Evolutionary conservation across 2,888 invertebrate genomes (phyloP).

Genomic region (Mycalesis mineus): DNA sequence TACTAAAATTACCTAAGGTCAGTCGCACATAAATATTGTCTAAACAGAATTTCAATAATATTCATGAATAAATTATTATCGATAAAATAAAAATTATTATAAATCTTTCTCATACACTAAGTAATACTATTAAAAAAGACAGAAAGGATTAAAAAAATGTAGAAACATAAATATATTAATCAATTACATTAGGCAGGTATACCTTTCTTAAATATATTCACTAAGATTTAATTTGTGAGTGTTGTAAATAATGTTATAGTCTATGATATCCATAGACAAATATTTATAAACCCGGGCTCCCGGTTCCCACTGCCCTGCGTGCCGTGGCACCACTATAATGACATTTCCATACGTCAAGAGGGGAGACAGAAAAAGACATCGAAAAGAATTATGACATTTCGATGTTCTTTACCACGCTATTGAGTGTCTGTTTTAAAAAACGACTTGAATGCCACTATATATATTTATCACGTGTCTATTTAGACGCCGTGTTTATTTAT

Average conservation of each 20-base stretch:
- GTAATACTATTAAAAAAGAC: too few relatives aligned
- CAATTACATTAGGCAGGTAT: too few relatives aligned
- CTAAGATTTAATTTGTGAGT: too few relatives aligned
- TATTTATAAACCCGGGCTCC: background rate
- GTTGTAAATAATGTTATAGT: background rate
- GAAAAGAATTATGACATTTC: conserved; percentile 53
- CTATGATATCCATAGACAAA: background rate
- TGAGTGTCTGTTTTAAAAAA: conserved; percentile 13
- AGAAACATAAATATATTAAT: too few relatives aligned
- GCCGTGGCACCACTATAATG: conserved; percentile 13
- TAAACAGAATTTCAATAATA: too few relatives aligned
- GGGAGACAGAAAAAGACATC: conserved; percentile 41
- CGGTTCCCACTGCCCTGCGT: conserved; percentile 6
- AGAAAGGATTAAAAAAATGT: too few relatives aligned
- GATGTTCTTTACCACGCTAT: conserved; percentile 45
- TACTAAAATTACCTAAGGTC: too few relatives aligned
- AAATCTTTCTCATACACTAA: too few relatives aligned
- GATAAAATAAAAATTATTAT: too few relatives aligned
- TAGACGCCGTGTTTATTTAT: background rate
- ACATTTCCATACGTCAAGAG: conserved; percentile 32
- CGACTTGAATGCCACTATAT: background rate
- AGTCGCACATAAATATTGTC: too few relatives aligned
- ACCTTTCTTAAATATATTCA: too few relatives aligned
- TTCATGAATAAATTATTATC: too few relatives aligned
- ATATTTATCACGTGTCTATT: background rate